Evolutionary conservation across 2,888 invertebrate species (phyloP).

Genomic region (Thalpophila matura): DNA sequence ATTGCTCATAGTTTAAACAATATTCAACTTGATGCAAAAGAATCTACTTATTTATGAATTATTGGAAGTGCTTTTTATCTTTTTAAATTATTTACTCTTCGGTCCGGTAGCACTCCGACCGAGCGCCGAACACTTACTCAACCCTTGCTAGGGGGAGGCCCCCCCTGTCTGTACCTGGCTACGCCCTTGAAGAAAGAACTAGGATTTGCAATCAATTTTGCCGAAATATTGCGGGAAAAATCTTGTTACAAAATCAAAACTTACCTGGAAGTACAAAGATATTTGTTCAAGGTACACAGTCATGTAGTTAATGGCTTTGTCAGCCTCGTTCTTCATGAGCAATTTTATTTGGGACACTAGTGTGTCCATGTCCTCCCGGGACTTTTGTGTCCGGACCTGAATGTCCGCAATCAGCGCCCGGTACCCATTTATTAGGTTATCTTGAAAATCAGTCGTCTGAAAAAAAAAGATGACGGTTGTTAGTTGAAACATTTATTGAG

Average conservation of each 20-base stretch:
- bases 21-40: no score
- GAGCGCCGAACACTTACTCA: no score
- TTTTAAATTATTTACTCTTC: no score
- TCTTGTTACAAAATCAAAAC: background rate
- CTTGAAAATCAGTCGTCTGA: constrained; percentile 87
- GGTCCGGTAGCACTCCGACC: no score
- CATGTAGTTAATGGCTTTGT: constrained; percentile 89
- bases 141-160: no score
- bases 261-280: constrained; percentile 87
- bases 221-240: background rate
- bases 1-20: no score
- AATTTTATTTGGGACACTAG: constrained; percentile 87
- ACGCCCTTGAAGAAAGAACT: no score
- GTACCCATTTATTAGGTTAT: constrained; percentile 88
- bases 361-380: constrained; percentile 88
- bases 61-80: no score
- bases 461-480: constrained; percentile 56
- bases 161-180: no score
- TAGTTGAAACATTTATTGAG: constrained; percentile 17
- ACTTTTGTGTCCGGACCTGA: constrained; percentile 86
- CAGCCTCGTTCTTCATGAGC: constrained; percentile 88
- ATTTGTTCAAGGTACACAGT: constrained; percentile 88
- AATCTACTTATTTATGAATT: no score
- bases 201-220: no score
- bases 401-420: constrained; percentile 86